A percentile compares a stretch with the other conserved stretches of the same genome.
Conservation (phyloP, 2,888 invertebrate species). For the Hemaris fuciformis region DNA sequence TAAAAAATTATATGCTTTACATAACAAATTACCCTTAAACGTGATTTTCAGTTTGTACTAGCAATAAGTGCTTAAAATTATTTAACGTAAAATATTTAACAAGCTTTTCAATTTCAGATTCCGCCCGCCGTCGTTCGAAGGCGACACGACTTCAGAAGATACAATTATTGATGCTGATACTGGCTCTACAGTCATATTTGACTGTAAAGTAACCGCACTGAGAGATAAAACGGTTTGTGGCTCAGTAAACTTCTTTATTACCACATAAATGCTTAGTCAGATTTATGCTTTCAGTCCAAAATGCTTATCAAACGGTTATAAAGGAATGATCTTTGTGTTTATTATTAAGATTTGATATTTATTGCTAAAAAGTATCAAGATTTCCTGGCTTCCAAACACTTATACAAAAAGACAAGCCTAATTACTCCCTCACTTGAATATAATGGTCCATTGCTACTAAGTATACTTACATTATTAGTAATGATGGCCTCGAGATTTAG, state of each 20-base stretch:
- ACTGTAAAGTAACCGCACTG: slow-evolving; percentile 74
- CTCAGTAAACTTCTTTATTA: not conserved
- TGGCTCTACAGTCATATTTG: slow-evolving; percentile 74
- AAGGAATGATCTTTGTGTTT: not conserved
- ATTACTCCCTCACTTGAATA: no score
- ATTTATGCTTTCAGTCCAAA: not conserved
- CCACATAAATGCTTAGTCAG: not conserved
- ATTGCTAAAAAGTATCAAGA: no score
- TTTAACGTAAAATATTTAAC: not conserved
- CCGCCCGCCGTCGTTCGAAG: slow-evolving; percentile 72
- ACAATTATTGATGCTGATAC: slow-evolving; percentile 69
- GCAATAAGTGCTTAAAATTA: not conserved
- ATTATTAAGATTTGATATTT: not conserved
- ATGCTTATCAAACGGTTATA: not conserved
- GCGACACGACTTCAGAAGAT: slow-evolving; percentile 55
- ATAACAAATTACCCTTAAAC: no score
- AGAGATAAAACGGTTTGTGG: slow-evolving; percentile 73
- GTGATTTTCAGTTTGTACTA: no score
- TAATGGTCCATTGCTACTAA: no score
- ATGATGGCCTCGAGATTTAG: no score
- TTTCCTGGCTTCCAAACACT: no score
- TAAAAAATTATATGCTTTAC: no score
- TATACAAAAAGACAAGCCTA: no score
- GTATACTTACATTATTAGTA: no score
- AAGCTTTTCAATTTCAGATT: slow-evolving; percentile 51